Evolutionary conservation across 2,113 vertebrate genomes (phyloP).

Genomic region (Cebidichthys violaceus): DNA sequence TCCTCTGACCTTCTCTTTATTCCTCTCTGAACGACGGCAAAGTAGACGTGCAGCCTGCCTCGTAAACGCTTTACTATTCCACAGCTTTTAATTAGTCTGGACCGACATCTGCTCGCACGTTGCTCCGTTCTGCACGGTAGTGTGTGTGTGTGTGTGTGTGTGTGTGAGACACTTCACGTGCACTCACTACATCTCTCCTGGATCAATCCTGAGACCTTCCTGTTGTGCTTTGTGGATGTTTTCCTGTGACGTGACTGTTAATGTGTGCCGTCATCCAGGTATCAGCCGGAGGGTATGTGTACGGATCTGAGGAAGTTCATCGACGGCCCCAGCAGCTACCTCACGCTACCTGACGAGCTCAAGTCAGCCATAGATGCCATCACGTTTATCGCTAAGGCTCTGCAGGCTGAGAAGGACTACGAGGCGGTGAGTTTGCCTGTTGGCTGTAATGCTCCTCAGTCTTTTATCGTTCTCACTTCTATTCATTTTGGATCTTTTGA

Average conservation of each 20-base stretch:
- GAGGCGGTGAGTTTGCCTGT: constrained; percentile 81
- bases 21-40: constrained; percentile 32
- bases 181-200: background rate
- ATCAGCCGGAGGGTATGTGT: constrained; percentile 83
- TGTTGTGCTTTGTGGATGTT: background rate
- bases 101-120: constrained; percentile 18
- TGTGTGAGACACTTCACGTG: background rate
- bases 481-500: background rate
- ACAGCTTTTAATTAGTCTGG: constrained; percentile 57
- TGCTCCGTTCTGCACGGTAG: constrained; percentile 23
- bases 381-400: constrained; percentile 88
- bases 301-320: constrained; percentile 86
- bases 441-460: background rate
- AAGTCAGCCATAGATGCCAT: constrained; percentile 87
- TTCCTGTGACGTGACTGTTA: background rate
- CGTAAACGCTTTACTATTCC: constrained; percentile 37
- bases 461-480: background rate
- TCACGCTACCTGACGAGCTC: constrained; percentile 86
- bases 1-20: constrained; percentile 62
- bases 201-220: background rate
- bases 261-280: constrained; percentile 72
- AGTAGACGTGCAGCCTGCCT: constrained; percentile 25
- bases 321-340: constrained; percentile 84
- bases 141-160: constrained; percentile 20
- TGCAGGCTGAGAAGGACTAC: constrained; percentile 89